Base-by-base conservation (phyloP, 92 coral and sea anemone genomes). In the Heliopora coerulea region DNA sequence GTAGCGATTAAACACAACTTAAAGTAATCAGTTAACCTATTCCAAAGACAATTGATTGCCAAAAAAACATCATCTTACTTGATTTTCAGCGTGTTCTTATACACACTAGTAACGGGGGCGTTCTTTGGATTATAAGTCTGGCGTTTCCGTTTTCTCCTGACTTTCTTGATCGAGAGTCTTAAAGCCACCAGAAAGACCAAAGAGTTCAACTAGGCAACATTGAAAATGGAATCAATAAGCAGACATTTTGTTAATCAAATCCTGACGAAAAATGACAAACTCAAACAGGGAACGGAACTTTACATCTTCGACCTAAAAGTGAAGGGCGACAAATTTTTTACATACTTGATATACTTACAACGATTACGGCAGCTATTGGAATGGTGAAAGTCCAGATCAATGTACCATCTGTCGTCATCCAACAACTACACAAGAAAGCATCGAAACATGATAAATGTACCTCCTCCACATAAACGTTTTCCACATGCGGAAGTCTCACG, bases 331-430 rank as follows among this genome's bases (percentile, higher is more conserved):
- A n/a, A n/a, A n/a, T n/a, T n/a, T n/a, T n/a, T n/a, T n/a, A n/a
- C n/a, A n/a, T n/a, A n/a, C n/a, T n/a, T n/a, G n/a, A 26, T 20
- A 54, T 32, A 85, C 97, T 76, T 84, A 89, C 97, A 73, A 86
- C 81, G 3, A 89, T 86, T 3, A 92, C 87, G 14, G 86, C 81
- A 12, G 86, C 75, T 68, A 92, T 82, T 0, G 97, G 96, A 33
- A 92, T 83, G 19, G 96, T 76, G 35, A 89, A 92, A 0, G 97
- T 87, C 97, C 97, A 92, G 49, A 92, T 92, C 3, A 92, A 66
- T 0, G 96, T 87, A 18, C 97, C 97, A 56, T 89, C 88, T 0
- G 91, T 90, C 2, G 91, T 82, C 97, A 92, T 89, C 97, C 97
- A 92, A 56, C 97, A 92, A 68, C 97, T 92, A 79, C 28, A 78